Conservation (phyloP, 2,888 invertebrate species). For the Leptopterna dolabrata region DNA sequence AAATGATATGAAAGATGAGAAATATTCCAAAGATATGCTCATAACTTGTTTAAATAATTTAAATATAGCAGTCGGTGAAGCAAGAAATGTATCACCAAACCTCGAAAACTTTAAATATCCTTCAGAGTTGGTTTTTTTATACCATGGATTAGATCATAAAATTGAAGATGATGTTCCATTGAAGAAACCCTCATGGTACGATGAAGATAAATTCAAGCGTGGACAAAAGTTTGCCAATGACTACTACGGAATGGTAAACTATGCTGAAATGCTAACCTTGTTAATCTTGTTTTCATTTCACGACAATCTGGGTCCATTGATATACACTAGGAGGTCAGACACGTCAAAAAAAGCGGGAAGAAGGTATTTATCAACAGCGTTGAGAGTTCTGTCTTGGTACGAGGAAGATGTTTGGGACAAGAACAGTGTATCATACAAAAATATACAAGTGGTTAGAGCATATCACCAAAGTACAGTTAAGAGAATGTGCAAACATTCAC, state of each 20-base stretch:
- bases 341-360: slow-evolving; percentile 68
- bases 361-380: slow-evolving; percentile 69
- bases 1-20: background rate
- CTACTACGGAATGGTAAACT: slow-evolving; percentile 66
- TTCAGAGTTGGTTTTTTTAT: background rate
- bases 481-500: slow-evolving; percentile 62
- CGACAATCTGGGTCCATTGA: slow-evolving; percentile 67
- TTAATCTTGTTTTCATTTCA: slow-evolving; percentile 67
- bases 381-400: slow-evolving; percentile 69
- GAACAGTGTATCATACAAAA: slow-evolving; percentile 67
- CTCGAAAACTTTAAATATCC: background rate
- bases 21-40: background rate
- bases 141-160: background rate
- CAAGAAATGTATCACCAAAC: background rate
- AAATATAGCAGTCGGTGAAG: background rate
- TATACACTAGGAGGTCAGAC: slow-evolving; percentile 69
- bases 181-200: slow-evolving; percentile 67
- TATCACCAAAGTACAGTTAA: slow-evolving; percentile 43
- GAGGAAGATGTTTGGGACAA: slow-evolving; percentile 69
- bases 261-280: slow-evolving; percentile 67
- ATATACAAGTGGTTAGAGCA: slow-evolving; percentile 66
- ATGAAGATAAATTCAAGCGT: slow-evolving; percentile 67
- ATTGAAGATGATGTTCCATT: slow-evolving; percentile 46
- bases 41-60: background rate
- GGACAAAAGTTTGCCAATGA: slow-evolving; percentile 69